Conservation (phyloP, 2,888 invertebrate species). For the Syritta pipiens region DNA sequence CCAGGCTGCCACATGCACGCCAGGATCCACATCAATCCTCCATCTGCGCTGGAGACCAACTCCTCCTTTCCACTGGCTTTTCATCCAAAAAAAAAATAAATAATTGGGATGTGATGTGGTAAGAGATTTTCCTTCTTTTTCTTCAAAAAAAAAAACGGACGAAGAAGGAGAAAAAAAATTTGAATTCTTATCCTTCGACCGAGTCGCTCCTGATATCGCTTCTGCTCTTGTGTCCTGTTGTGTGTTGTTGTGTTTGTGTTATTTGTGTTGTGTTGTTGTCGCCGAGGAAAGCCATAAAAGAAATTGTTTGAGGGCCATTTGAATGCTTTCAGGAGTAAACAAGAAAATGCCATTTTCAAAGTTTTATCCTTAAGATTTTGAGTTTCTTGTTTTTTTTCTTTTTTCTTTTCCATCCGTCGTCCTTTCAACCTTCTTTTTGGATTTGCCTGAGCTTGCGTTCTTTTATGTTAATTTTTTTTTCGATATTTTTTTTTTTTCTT, state of each 20-base stretch:
- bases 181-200: slow-evolving; percentile 52
- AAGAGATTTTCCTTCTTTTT: background rate
- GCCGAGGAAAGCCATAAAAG: slow-evolving; percentile 61
- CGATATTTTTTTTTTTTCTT: slow-evolving; percentile 13
- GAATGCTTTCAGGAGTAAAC: slow-evolving; percentile 70
- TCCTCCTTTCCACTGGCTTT: background rate
- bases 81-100: slow-evolving; percentile 16
- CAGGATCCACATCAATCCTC: slow-evolving; percentile 57
- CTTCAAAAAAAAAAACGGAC: background rate
- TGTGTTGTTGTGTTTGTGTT: slow-evolving; percentile 21
- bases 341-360: slow-evolving; percentile 70
- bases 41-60: background rate
- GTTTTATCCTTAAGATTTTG: slow-evolving; percentile 63
- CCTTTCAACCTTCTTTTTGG: slow-evolving; percentile 5
- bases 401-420: slow-evolving; percentile 11
- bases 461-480: slow-evolving; percentile 65
- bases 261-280: slow-evolving; percentile 57
- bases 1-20: slow-evolving; percentile 43
- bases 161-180: slow-evolving; percentile 34
- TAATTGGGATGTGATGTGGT: slow-evolving; percentile 54
- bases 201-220: slow-evolving; percentile 27
- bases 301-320: slow-evolving; percentile 70
- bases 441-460: slow-evolving; percentile 21
- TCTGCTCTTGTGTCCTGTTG: slow-evolving; percentile 10
- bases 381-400: slow-evolving; percentile 32